Percentiles rank a stretch among this genome's conserved stretches.
These are phyloP conservation scores for Australoheros scitulus DNA, from an alignment of 2,113 vertebrate species.

Conservation along the genomic window DNA sequence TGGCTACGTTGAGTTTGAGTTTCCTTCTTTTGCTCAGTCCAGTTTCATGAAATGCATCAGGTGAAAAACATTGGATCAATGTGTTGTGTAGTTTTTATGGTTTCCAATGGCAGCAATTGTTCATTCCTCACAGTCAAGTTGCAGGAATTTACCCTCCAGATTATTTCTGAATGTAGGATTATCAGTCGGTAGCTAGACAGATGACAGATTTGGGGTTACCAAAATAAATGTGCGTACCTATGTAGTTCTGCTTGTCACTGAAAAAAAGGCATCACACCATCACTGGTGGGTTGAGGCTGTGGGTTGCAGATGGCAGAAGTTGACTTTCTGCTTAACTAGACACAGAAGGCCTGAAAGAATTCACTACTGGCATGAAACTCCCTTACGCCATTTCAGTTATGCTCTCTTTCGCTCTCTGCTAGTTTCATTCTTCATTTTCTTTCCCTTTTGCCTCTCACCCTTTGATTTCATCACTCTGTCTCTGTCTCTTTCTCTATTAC, in stretches of 20 bases:
- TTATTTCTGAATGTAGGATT: not conserved
- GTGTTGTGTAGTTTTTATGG: not conserved
- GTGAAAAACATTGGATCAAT: not conserved
- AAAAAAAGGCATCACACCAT: not conserved
- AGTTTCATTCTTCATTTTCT: not conserved
- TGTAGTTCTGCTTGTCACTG: not conserved
- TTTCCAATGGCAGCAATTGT: not conserved
- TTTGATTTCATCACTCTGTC: constrained; percentile 6
- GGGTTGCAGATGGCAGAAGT: not conserved
- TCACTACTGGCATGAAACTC: constrained; percentile 5
- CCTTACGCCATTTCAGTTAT: constrained; percentile 10
- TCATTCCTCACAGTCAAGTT: not conserved
- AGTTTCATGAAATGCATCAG: not conserved
- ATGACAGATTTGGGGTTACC: not conserved
- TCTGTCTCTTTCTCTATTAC: not conserved
- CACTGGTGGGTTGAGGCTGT: not conserved
- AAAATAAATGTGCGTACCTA: not conserved
- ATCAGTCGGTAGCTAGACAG: not conserved
- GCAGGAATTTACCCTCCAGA: not conserved
- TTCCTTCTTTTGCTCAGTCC: not conserved
- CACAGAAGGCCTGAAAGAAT: constrained; percentile 19
- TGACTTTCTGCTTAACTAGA: constrained; percentile 15
- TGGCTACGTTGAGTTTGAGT: not conserved
- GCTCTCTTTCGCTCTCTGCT: not conserved
- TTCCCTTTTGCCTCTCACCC: not conserved